phyloP scores from a whole-genome alignment of 2,113 vertebrate species.

The Oreochromis aureus region DNA sequence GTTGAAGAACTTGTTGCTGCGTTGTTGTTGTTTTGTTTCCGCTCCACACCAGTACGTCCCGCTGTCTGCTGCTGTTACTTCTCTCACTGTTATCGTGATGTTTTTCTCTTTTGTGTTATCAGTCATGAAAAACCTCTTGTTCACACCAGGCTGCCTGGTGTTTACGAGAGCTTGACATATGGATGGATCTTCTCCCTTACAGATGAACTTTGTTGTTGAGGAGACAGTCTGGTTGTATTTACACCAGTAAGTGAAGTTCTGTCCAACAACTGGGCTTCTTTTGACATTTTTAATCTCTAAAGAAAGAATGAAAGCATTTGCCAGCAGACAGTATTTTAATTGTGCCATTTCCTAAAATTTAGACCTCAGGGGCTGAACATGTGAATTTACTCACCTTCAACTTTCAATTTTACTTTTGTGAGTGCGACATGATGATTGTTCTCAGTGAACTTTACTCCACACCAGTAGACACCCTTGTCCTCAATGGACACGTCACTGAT shows the following conservation, averaged over 20 bases:
- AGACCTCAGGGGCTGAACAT: neutral
- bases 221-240: neutral
- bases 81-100: neutral
- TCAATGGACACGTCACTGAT: neutral
- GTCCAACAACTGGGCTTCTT: neutral
- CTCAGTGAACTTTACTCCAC: neutral
- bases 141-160: fast-evolving
- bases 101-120: fast-evolving
- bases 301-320: neutral
- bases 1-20: neutral
- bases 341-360: neutral
- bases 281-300: fast-evolving
- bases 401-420: neutral
- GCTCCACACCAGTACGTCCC: conserved; percentile 30
- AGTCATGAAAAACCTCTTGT: neutral
- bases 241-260: neutral
- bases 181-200: conserved; percentile 13
- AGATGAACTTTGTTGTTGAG: neutral
- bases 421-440: fast-evolving
- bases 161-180: neutral
- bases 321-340: neutral
- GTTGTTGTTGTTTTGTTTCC: neutral
- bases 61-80: neutral
- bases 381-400: neutral
- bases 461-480: neutral